Percentiles rank a stretch among this genome's conserved stretches.
Conservation (phyloP, 2,888 invertebrate genomes). For the Sicus ferrugineus region DNA sequence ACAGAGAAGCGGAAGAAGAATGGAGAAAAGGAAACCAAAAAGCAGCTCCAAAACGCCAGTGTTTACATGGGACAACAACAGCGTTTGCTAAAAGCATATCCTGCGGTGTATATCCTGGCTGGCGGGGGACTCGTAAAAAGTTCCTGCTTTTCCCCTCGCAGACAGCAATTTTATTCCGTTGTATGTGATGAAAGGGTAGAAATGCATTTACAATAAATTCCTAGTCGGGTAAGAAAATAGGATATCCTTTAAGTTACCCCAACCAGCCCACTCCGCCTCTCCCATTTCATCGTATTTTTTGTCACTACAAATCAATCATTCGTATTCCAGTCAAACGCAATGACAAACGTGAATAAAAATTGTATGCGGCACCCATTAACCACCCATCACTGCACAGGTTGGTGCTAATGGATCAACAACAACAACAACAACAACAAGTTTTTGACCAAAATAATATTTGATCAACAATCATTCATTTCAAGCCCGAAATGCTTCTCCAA, state of each 20-base stretch:
- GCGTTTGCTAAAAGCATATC: slow-evolving; percentile 19
- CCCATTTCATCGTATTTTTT: slow-evolving; percentile 43
- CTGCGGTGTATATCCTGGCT: slow-evolving; percentile 41
- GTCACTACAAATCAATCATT: slow-evolving; percentile 53
- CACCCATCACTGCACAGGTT: background rate
- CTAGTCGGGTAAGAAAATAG: no score
- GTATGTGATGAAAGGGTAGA: no score
- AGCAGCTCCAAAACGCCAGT: slow-evolving; percentile 52
- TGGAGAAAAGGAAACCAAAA: slow-evolving; percentile 30
- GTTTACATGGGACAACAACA: slow-evolving; percentile 55
- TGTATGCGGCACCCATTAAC: background rate
- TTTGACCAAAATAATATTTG: slow-evolving; percentile 34
- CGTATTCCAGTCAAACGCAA: slow-evolving; percentile 40
- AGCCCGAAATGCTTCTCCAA: slow-evolving; percentile 11
- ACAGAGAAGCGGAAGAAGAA: no score
- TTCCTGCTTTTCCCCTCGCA: slow-evolving; percentile 13
- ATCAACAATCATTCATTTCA: slow-evolving; percentile 30
- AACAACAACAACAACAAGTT: background rate
- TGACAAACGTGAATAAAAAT: slow-evolving; percentile 25
- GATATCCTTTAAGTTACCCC: background rate
- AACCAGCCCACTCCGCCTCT: background rate
- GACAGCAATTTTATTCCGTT: no score
- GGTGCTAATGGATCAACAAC: slow-evolving; percentile 21
- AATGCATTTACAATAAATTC: no score
- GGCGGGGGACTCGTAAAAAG: slow-evolving; percentile 55